Conservation (phyloP, 2,797 vertebrate species). For the Bucorvus abyssinicus region DNA sequence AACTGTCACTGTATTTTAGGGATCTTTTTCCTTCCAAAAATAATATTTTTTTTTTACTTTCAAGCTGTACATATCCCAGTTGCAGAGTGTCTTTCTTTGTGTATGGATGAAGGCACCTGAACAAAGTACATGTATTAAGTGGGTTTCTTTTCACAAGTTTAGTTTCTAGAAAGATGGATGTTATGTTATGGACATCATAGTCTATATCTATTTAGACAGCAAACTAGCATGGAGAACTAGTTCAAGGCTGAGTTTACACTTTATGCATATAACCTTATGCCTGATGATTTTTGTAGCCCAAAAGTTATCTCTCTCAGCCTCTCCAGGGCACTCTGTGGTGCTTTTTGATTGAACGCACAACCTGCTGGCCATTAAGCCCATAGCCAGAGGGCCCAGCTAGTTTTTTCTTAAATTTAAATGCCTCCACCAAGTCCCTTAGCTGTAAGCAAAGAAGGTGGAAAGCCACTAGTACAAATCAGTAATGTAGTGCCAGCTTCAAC, state of each 20-base stretch:
- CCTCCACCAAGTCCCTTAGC: not conserved
- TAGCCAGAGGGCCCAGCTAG: not conserved
- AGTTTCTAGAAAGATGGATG: not conserved
- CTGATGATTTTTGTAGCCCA: not conserved
- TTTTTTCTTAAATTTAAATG: not conserved
- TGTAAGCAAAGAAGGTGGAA: not conserved
- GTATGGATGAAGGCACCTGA: not conserved
- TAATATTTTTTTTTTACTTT: not conserved
- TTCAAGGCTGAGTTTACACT: not conserved
- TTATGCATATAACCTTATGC: not conserved
- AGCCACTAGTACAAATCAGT: not conserved
- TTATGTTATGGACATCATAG: too few relatives aligned
- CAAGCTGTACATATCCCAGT: not conserved
- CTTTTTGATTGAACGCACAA: not conserved
- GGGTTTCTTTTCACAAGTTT: not conserved
- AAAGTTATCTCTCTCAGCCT: not conserved
- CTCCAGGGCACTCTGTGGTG: not conserved
- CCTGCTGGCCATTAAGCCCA: not conserved
- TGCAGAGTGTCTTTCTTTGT: not conserved
- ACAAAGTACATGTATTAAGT: not conserved
- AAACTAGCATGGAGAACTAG: not conserved
- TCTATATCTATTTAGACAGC: not conserved
- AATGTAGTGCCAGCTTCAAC: not conserved
- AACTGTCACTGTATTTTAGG: not conserved
- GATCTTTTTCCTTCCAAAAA: not conserved